Evolutionary conservation across 2,888 invertebrate species (phyloP).

Genomic region (Adineta ricciae): DNA sequence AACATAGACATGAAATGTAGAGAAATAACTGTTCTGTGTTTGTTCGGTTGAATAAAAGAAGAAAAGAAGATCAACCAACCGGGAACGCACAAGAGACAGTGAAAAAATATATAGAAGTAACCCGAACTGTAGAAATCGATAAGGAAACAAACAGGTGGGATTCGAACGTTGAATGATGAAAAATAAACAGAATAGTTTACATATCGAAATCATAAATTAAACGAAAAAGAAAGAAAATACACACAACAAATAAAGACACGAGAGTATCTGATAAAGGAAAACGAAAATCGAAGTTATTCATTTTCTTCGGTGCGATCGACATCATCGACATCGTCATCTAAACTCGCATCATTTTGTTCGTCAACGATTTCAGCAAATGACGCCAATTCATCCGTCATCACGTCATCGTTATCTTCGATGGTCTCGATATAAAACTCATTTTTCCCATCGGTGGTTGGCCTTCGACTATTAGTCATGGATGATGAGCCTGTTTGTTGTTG

Average conservation of each 20-base stretch:
- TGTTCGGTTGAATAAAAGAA: not conserved
- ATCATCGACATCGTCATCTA: not conserved
- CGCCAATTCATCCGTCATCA: not conserved
- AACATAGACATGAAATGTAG: not conserved
- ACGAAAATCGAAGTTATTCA: not conserved
- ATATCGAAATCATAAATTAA: not conserved
- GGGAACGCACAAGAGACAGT: not conserved
- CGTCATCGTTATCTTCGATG: not conserved
- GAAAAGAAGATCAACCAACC: not conserved
- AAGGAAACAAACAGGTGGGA: not conserved
- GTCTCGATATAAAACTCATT: not conserved
- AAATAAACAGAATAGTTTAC: not conserved
- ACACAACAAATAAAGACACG: slow-evolving; percentile 5
- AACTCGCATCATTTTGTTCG: not conserved
- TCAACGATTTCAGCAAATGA: not conserved
- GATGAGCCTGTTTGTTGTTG: not conserved
- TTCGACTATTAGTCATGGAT: not conserved
- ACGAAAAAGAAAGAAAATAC: not conserved
- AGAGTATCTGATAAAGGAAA: not conserved
- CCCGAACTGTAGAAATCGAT: not conserved
- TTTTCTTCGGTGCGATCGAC: not conserved
- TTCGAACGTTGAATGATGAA: not conserved
- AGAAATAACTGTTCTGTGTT: slow-evolving; percentile 17
- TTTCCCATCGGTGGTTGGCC: not conserved
- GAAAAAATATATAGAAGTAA: slow-evolving; percentile 15